These are phyloP conservation scores for Mercenaria mercenaria DNA, from an alignment of 1,140 invertebrate species.

Conservation along the genomic window DNA sequence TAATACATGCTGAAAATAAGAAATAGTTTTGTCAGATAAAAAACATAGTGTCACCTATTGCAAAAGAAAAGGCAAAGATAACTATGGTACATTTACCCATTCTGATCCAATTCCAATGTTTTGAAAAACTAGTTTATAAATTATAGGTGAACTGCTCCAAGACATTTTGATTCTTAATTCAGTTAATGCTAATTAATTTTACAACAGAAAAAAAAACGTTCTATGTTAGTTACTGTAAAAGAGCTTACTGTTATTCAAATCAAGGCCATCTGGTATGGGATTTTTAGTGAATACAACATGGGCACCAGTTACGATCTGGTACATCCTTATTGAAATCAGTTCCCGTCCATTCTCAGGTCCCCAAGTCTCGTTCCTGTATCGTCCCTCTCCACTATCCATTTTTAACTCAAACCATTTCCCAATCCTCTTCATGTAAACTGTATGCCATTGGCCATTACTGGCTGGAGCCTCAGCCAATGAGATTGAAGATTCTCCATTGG, in stretches of 20 bases:
- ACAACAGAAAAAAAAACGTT: too few species aligned
- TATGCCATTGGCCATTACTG: slow-evolving; percentile 99
- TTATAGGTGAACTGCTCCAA: too few species aligned
- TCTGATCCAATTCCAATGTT: too few species aligned
- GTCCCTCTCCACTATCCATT: slow-evolving; percentile 97
- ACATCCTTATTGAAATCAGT: slow-evolving; percentile 65
- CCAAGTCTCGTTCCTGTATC: slow-evolving; percentile 95
- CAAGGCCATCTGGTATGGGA: slow-evolving; percentile 78
- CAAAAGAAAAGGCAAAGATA: not conserved
- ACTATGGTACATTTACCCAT: not conserved
- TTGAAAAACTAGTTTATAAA: too few species aligned
- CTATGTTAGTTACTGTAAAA: too few species aligned
- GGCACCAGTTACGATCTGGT: slow-evolving; percentile 74
- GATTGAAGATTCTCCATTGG: slow-evolving; percentile 93
- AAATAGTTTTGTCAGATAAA: too few species aligned
- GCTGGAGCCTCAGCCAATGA: slow-evolving; percentile 96
- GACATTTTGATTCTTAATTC: too few species aligned
- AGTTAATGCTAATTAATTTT: too few species aligned
- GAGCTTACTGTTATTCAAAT: slow-evolving; percentile 90
- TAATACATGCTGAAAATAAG: slow-evolving; percentile 90
- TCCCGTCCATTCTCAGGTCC: slow-evolving; percentile 64
- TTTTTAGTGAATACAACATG: slow-evolving; percentile 68
- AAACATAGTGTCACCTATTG: not conserved
- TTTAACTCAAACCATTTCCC: slow-evolving; percentile 97
- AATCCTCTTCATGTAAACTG: slow-evolving; percentile 92